These are phyloP conservation scores for Bothrops jararaca DNA, from an alignment of 2,113 vertebrate genomes.

Conservation along the genomic window DNA sequence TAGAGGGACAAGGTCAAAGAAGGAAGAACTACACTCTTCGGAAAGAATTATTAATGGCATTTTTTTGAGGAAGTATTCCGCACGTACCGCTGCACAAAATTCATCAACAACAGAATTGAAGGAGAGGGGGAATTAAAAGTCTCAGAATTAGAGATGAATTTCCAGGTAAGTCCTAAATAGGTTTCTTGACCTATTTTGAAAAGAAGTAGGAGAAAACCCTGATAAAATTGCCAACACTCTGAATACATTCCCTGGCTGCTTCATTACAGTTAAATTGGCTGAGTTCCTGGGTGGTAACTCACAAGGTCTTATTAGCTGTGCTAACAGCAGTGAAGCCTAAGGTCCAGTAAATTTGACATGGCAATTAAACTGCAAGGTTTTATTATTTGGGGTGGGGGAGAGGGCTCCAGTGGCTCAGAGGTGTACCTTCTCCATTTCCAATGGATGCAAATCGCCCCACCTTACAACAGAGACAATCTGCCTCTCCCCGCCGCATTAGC, in stretches of 20 bases:
- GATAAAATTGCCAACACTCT: constrained; percentile 10
- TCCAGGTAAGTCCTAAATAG: constrained; percentile 11
- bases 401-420: neutral
- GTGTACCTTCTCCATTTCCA: neutral
- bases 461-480: neutral
- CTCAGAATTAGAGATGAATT: neutral
- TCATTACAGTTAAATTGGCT: constrained; percentile 27
- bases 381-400: neutral
- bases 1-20: neutral
- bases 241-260: constrained; percentile 11
- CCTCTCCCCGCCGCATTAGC: neutral
- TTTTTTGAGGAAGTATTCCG: neutral
- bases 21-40: neutral
- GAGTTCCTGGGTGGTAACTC: constrained; percentile 21
- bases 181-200: neutral
- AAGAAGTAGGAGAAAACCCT: neutral
- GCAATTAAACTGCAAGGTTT: constrained; percentile 4
- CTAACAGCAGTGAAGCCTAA: neutral
- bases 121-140: neutral
- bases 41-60: neutral
- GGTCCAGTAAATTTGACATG: constrained; percentile 18
- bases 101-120: neutral
- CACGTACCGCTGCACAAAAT: neutral
- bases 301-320: constrained; percentile 24
- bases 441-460: fast-evolving